phyloP scores from a whole-genome alignment of 1,140 invertebrate genomes.

The Drosophila mauritiana region DNA sequence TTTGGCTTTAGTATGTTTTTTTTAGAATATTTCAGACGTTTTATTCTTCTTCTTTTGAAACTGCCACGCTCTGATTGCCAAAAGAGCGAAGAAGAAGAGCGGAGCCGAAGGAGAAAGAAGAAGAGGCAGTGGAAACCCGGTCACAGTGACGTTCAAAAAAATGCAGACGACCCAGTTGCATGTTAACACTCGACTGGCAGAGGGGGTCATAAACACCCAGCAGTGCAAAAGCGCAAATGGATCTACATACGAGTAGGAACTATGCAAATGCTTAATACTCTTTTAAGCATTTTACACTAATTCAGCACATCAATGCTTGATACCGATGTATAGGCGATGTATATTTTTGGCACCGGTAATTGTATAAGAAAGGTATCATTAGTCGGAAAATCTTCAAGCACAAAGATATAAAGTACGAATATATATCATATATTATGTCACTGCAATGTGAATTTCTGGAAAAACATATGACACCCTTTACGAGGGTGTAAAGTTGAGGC shows the following conservation, averaged over 20 bases:
- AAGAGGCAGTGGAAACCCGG: conserved; percentile 28
- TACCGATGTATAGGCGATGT: too few relatives aligned
- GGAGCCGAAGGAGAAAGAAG: conserved; percentile 6
- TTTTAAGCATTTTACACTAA: background rate
- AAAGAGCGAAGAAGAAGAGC: conserved; percentile 29
- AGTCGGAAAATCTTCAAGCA: background rate
- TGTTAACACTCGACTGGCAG: conserved; percentile 9
- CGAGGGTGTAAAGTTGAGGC: conserved; percentile 7
- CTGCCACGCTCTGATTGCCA: conserved; percentile 59
- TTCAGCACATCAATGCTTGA: background rate
- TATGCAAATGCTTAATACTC: background rate
- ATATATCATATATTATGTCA: background rate
- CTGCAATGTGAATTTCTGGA: background rate
- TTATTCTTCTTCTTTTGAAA: conserved; percentile 9
- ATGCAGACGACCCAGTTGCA: conserved; percentile 46
- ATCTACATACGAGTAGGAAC: conserved; percentile 14
- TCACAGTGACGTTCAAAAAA: conserved; percentile 26
- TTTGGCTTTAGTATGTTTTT: conserved; percentile 18
- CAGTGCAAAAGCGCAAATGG: conserved; percentile 23
- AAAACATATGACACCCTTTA: background rate
- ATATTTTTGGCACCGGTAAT: too few relatives aligned
- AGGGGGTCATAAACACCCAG: conserved; percentile 8
- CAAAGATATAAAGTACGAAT: too few relatives aligned
- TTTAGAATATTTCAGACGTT: background rate
- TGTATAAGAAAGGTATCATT: too few relatives aligned